Base-by-base conservation (phyloP, 2,113 vertebrate genomes). In the Cyanistes caeruleus region DNA sequence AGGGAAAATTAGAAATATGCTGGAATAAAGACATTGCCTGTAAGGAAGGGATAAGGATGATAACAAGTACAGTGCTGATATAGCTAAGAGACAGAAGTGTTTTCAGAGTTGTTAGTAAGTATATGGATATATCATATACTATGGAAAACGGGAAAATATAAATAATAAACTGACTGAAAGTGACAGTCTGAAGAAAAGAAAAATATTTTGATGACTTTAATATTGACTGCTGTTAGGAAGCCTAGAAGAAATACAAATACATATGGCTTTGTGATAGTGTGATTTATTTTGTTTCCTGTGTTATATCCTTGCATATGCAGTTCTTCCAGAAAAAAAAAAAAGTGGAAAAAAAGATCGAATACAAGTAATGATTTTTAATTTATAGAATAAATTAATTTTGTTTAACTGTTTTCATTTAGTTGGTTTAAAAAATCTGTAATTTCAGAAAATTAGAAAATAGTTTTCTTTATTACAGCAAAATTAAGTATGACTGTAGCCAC, bases 271-370 rank as follows among this genome's bases (percentile, higher is more conserved):
- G 56, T 92, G n/a, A 56, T 56, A 63, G 43, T 53, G 41, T 1
- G 3, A 30, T 84, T 93, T 85, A 52, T 76, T 91, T 93, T 53
- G 10, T 67, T 75, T 93, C 51, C 13, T 51, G 8, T 53, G 9
- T 85, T 82, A 46, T 11, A 67, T 85, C 16, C 27, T 92, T 73
- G 77, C 55, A 76, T 39, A 52, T 52, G 30, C 19, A 35, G 7
- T 41, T 84, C 51, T 90, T 78, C 19, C 19, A 33, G 16, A 1
- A 19, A 24, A 49, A 39, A 55, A 59, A n/a, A 30, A 25, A 23
- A 10, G 2, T 8, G 2, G 4, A 2, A 27, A 53, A 44, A 62
- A 49, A 19, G 0, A 75, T 25, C 2, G 8, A 65, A 72, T n/a
- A 14, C 8, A 63, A 79, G 7, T 8, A 81, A 67, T 51, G 6